Conservation (phyloP, 1,140 invertebrate genomes). For the Lasioglossum baleicum region DNA sequence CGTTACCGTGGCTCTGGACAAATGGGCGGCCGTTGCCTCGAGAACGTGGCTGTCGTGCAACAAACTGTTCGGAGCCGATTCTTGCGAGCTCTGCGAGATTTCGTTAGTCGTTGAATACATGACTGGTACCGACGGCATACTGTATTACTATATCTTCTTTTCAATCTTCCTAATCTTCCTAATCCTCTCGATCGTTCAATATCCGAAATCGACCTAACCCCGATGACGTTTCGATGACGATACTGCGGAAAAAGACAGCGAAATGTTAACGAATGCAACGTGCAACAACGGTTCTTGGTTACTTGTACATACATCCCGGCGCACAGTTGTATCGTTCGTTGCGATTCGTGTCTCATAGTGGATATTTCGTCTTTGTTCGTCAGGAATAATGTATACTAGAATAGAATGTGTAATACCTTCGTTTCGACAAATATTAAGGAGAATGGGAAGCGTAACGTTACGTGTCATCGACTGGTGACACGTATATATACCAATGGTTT, state of each 20-base stretch:
- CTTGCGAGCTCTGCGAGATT: constrained; percentile 4
- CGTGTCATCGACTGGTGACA: too few relatives aligned
- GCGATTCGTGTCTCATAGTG: not conserved
- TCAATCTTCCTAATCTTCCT: not conserved
- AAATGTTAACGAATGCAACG: not conserved
- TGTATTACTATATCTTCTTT: not conserved
- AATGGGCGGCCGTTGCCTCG: not conserved
- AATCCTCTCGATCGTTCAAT: not conserved
- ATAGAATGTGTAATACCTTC: not conserved
- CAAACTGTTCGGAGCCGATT: not conserved
- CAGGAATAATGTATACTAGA: not conserved
- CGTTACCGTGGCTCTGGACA: not conserved
- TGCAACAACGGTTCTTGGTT: not conserved
- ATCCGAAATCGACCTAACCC: not conserved
- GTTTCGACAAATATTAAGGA: not conserved
- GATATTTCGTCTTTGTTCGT: not conserved
- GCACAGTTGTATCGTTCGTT: not conserved
- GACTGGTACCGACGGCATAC: constrained; percentile 63
- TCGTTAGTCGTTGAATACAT: constrained; percentile 23
- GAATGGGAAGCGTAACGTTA: not conserved
- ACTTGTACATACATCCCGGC: not conserved
- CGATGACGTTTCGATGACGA: not conserved
- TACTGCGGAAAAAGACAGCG: not conserved
- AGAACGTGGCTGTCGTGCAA: not conserved
- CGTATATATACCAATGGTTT: not conserved